Evolutionary conservation across 2,888 invertebrate species (phyloP), one percentile per base, ranked within the genome.

Genomic region (Drosophila mimetica): DNA sequence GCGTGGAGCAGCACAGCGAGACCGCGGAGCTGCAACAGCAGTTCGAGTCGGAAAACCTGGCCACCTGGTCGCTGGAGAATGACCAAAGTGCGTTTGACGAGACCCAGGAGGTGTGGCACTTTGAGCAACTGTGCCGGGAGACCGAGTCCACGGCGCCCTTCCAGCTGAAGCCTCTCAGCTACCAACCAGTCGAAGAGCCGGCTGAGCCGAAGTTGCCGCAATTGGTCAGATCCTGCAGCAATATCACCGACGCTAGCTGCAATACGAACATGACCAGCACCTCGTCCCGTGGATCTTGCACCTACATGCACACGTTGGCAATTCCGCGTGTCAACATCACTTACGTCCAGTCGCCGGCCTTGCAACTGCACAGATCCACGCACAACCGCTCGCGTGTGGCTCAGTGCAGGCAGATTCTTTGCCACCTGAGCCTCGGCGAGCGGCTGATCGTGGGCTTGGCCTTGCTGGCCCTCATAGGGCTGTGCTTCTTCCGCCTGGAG

Each of bases 131-230:
- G 3, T 66, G 90, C 22, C 63, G n/a, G 32, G 75, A 86, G 48
- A 91, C 77, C 37, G 73, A 70, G 8, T 91, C 90, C 1, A 66
- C 82, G 50, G 89, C 91, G 4, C 91, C 91, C 1, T 91, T 91
- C 42, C 76, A 83, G 9, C 71, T 90, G 7, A 72, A 83, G 25
- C 77, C 88, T 4, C 60, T 89, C 11, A 20, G 74, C 5, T 83
- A 75, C 32, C 25, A 4, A n/a, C 37, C 18, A 1, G n/a, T 30
- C 8, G 32, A 8, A 7, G 18, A 28, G 42, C 42, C 14, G 11
- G 44, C 2, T 0, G 28, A 44, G 6, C 25, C 8, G 5, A 25
- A 28, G 2, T 4, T 6, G 5, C 5, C 28, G 3, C 44, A 25
- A 28, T 9, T 44, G 6, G 44, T 14, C 3, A 14, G 9, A 32